Conservation (phyloP, 2,797 vertebrate genomes). For the Syngnathus rostellatus region DNA sequence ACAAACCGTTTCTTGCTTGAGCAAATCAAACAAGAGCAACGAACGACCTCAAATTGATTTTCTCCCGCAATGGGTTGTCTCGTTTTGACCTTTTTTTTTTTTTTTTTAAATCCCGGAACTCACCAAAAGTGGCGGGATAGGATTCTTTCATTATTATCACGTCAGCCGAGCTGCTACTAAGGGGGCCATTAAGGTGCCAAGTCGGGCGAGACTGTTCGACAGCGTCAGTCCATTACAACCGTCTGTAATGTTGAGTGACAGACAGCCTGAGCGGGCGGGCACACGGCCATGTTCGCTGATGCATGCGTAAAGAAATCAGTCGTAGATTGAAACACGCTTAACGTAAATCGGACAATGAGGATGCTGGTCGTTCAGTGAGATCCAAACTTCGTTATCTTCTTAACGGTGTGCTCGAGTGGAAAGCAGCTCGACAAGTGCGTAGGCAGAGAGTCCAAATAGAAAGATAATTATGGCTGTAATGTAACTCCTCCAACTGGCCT, state of each 20-base stretch:
- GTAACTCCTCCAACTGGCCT: slow-evolving; percentile 2
- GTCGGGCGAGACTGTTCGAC: not conserved
- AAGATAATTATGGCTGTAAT: slow-evolving; percentile 2
- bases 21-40: not conserved
- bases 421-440: not conserved
- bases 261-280: not conserved
- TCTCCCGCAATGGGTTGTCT: not conserved
- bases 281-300: too few relatives aligned
- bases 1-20: too few relatives aligned
- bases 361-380: not conserved
- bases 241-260: slow-evolving; percentile 9
- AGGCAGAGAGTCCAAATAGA: slow-evolving; percentile 2
- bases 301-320: not conserved
- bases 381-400: not conserved
- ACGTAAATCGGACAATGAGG: not conserved
- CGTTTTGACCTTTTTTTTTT: not conserved
- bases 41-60: not conserved
- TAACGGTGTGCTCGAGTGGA: not conserved
- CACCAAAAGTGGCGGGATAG: not conserved
- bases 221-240: slow-evolving; percentile 3
- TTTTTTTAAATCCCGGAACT: not conserved
- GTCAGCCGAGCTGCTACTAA: not conserved
- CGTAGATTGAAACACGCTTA: not conserved
- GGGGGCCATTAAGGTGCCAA: not conserved
- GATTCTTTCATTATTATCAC: not conserved